Percentiles rank a stretch among this genome's conserved stretches.
These are phyloP conservation scores for Noctua janthe DNA, from an alignment of 2,888 invertebrate genomes.

Conservation along the genomic window DNA sequence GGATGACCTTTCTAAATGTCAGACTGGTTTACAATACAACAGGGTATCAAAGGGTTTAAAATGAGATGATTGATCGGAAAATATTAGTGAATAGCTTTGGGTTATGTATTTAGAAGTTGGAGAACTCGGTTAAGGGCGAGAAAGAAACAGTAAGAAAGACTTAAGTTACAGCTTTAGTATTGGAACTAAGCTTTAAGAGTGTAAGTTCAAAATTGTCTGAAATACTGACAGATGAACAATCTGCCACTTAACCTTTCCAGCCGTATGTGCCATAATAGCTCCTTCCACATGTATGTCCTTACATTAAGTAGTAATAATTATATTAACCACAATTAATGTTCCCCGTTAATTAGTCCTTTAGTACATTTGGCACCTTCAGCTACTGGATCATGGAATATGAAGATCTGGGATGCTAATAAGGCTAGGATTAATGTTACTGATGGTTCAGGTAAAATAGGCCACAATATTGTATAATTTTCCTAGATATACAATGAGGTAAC, in stretches of 20 bases:
- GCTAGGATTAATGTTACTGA: background rate
- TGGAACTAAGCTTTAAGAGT: background rate
- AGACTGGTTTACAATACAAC: background rate
- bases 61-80: background rate
- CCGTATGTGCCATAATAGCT: background rate
- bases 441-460: background rate
- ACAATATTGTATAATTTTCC: background rate
- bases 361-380: background rate
- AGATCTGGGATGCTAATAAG: background rate
- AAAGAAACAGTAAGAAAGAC: background rate
- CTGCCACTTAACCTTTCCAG: background rate
- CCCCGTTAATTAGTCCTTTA: background rate
- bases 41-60: background rate
- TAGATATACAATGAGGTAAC: background rate
- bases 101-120: background rate
- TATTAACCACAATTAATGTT: background rate
- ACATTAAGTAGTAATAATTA: background rate
- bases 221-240: background rate
- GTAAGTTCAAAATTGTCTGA: background rate
- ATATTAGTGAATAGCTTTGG: background rate
- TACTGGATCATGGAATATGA: background rate
- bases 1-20: slow-evolving; percentile 4
- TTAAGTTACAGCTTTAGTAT: background rate
- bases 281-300: background rate
- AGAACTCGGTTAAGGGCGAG: background rate